These are phyloP conservation scores for Drosophila nigricruria DNA, from an alignment of 2,888 invertebrate genomes.

Conservation along the genomic window DNA sequence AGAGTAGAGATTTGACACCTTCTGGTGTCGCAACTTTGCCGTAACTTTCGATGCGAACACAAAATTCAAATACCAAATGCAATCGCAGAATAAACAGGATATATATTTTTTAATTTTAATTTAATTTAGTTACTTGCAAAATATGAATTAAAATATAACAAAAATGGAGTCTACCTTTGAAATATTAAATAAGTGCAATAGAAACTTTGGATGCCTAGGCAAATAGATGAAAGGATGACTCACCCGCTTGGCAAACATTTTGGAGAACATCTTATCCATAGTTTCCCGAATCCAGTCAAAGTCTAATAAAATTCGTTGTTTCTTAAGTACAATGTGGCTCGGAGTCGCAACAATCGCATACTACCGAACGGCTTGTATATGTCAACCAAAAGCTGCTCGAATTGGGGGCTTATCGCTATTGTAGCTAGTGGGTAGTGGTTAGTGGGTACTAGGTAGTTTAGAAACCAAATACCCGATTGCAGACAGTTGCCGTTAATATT, in stretches of 20 bases:
- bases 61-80: no score
- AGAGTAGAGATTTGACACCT: neutral
- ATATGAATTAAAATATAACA: no score
- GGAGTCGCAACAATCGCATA: constrained; percentile 66
- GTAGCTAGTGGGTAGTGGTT: neutral
- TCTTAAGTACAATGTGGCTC: constrained; percentile 43
- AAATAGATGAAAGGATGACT: constrained; percentile 42
- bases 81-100: no score
- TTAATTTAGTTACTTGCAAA: no score
- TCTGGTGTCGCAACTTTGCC: no score
- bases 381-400: constrained; percentile 49
- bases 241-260: constrained; percentile 62
- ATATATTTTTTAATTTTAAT: no score
- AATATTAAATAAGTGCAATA: neutral
- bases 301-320: neutral
- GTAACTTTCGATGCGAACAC: no score
- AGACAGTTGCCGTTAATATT: constrained; percentile 26
- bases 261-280: constrained; percentile 53
- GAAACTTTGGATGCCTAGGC: neutral
- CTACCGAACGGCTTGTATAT: constrained; percentile 60
- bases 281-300: constrained; percentile 17
- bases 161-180: neutral
- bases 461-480: constrained; percentile 43
- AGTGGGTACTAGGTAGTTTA: constrained; percentile 10
- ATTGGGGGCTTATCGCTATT: constrained; percentile 62